Evolutionary conservation across 2,888 invertebrate genomes (phyloP), one percentile per base, ranked within the genome.

Genomic region (Sympetrum striolatum): DNA sequence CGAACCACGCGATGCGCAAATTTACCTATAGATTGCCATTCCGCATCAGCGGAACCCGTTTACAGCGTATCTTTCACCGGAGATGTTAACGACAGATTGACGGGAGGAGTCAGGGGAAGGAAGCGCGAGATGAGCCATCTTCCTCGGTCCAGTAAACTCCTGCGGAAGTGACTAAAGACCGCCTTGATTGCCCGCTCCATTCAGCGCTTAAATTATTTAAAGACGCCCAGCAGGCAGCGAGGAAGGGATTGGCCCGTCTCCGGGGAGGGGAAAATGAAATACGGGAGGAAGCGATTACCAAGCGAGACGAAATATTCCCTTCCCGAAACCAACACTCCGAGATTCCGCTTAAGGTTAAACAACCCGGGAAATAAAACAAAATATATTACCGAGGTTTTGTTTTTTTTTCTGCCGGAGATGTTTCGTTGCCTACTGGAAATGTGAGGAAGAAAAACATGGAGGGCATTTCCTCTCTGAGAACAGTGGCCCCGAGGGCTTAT

Each of bases 181-280:
- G 35, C 37, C 37, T n/a, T 22, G 86, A 86, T 60, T 37, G 37
- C 86, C 37, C 39, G 18, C 37, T 64, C 31, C 81, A 53, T 86
- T 12, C 60, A 60, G 39, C 37, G 60, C 60, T 86, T 86, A 86
- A 86, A 86, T 86, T 86, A 86, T 73, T 73, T 60, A 37, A 86
- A n/a, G 31, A 60, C 37, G 58, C 58, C 82, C 31, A 53, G 6
- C n/a, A 25, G 81, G 22, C 31, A 18, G 35, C 8, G 53, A 31
- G 14, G 82, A 22, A 1, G 60, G 86, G 60, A 12, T 15, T 58
- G 31, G 25, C 15, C 39, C 10, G 44, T 44, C 44, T 0, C 0
- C 10, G 44, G 44, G 53, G 35, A 35, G 48, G 81, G 81, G 79
- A 35, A 35, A 15, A 31, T 31, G 35, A 35, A 35, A 10, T 6